Base-by-base conservation (phyloP, 1,140 invertebrate genomes). In the Diuraphis noxia region DNA sequence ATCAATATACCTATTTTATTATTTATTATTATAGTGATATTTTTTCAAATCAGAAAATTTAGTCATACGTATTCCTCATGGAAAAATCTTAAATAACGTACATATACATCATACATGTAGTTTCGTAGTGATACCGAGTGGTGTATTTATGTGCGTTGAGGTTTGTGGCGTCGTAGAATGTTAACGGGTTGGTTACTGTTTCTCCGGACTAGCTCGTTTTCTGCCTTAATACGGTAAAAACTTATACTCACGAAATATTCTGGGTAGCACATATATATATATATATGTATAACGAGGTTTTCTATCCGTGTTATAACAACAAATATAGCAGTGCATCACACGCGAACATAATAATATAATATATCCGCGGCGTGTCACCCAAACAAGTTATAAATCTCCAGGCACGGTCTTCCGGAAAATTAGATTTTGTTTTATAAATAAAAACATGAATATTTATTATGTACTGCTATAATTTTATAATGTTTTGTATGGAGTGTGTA, bases 21-120 rank as follows among this genome's bases (percentile, higher is more conserved):
- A n/a, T n/a, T n/a, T n/a, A 49, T 49, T 17, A n/a, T 4, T 63
- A n/a, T 1, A 10, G n/a, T 9, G 13, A 63, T 63, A 9, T 30
- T n/a, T n/a, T 63, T 63, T 23, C 30, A 2, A 63, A 13, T 1
- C 30, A n/a, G 13, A n/a, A 13, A n/a, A 72, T 19, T 3, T 17
- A 4, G 30, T 6, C 4, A 4, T 19, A n/a, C 0, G 9, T n/a
- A 17, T 1, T 72, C n/a, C 0, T n/a, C n/a, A 17, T 6, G 13
- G 34, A 72, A n/a, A 56, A 23, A 4, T 5, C 23, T 17, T 9
- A 72, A 72, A 72, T n/a, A 17, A 63, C 10, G 56, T 4, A 49
- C 46, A 17, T 23, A 49, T 6, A 21, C 13, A 23, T 7, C 46
- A 21, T 21, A 49, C 46, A 0, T 49, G 23, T 49, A 17, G 56